Base-by-base conservation (phyloP, 1,140 invertebrate genomes). In the Phortica variegata region DNA sequence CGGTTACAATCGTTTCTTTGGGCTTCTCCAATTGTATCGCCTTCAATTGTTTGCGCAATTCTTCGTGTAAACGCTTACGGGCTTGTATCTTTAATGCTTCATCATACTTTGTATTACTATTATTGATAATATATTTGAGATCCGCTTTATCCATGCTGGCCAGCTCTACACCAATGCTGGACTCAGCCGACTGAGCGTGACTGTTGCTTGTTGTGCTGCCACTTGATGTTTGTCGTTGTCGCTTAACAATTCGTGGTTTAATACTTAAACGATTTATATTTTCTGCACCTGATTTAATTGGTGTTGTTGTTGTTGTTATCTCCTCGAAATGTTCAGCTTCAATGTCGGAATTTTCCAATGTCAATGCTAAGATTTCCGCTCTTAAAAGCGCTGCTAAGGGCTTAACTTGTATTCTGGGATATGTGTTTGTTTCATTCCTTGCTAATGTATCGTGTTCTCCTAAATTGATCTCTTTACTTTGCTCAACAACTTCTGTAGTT, bases 101-200 rank as follows among this genome's bases (percentile, higher is more conserved):
- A 42, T 75, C 63, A 38, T 55, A 75, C 26, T 70, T 70, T 6
- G 69, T 65, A 19, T 61, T 58, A 8, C 66, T 47, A 31, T 58
- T 72, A 32, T 75, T 75, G 18, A 75, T 75, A 18, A 75, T 61
- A 18, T 75, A 52, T 36, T 65, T 69, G 0, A 75, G 59, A 15
- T 51, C 49, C 41, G 60, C 53, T 45, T 73, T 75, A 43, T 73
- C 60, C 58, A 75, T 61, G 4, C 31, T 63, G 13, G 60, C 69
- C 19, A 75, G 47, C n/a, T 57, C 56, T 15, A 61, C 58, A 36
- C 46, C 50, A 15, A 73, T 48, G 7, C 15, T 47, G 8, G n/a
- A n/a, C n/a, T 31, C n/a, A n/a, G 29, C n/a, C 7, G 7, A 16
- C 15, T 42, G 41, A 43, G 47, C 52, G 13, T 17, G 12, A 13